Conservation (phyloP, 2,888 invertebrate species). For the Drosophila rubida region DNA sequence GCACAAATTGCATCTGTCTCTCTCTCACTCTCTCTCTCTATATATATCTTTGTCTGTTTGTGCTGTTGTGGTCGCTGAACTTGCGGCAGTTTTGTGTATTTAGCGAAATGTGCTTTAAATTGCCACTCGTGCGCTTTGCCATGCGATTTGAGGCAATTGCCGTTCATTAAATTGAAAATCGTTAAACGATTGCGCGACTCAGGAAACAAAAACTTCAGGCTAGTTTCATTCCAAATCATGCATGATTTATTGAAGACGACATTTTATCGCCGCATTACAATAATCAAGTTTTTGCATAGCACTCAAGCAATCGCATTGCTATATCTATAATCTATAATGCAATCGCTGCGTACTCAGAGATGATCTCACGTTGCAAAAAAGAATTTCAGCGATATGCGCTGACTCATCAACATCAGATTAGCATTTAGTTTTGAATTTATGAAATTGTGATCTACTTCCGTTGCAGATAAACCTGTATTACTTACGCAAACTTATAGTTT, state of each 20-base stretch:
- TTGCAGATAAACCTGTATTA: slow-evolving; percentile 9
- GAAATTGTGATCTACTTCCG: slow-evolving; percentile 6
- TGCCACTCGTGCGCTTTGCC: slow-evolving; percentile 23
- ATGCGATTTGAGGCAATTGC: slow-evolving; percentile 34
- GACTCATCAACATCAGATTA: slow-evolving; percentile 14
- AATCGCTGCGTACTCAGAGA: not conserved
- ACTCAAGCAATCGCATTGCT: not conserved
- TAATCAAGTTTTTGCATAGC: not conserved
- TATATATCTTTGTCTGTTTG: slow-evolving; percentile 11
- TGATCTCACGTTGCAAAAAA: slow-evolving; percentile 1
- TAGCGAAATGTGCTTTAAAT: slow-evolving; percentile 55
- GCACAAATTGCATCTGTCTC: not conserved
- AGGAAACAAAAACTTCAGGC: slow-evolving; percentile 27
- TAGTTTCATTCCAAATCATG: not conserved
- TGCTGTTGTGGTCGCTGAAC: slow-evolving; percentile 63
- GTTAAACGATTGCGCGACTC: not conserved
- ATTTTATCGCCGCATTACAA: not conserved
- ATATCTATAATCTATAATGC: not conserved
- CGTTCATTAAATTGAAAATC: slow-evolving; percentile 8
- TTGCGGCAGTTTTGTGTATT: slow-evolving; percentile 48
- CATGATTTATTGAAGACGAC: not conserved
- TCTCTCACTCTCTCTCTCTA: slow-evolving; percentile 6
- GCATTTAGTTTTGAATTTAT: not conserved
- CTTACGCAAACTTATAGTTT: not conserved
- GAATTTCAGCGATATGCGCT: not conserved